A percentile compares a stretch with the other conserved stretches of the same genome.
These are phyloP conservation scores for Equus quagga DNA, from an alignment of 2,113 vertebrate genomes.

Conservation along the genomic window DNA sequence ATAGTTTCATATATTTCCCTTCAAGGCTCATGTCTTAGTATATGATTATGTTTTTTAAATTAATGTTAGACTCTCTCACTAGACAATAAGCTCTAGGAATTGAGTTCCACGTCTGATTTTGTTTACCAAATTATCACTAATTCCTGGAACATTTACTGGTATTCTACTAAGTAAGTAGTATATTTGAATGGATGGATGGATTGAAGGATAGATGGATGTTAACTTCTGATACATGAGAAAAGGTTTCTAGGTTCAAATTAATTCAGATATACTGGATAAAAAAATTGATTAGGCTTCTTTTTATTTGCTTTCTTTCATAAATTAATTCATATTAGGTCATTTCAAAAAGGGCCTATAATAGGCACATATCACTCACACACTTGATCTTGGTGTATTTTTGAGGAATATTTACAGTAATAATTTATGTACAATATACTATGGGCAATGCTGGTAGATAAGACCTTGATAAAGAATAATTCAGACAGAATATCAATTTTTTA, in stretches of 20 bases:
- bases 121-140: not conserved
- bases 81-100: not conserved
- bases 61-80: not conserved
- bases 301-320: not conserved
- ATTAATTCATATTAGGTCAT: not conserved
- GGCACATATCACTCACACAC: not conserved
- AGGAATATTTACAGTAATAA: not conserved
- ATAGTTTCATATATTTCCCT: not conserved
- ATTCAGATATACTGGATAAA: not conserved
- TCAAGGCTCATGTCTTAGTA: not conserved
- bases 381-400: slow-evolving; percentile 2
- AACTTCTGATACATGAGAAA: slow-evolving; percentile 33
- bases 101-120: not conserved
- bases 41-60: not conserved
- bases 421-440: not conserved
- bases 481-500: not conserved
- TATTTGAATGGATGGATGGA: not conserved
- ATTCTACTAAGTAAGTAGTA: not conserved
- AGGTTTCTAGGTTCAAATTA: not conserved
- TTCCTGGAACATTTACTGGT: not conserved
- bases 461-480: not conserved
- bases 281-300: not conserved
- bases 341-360: not conserved
- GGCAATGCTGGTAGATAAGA: not conserved
- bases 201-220: not conserved